Conservation (phyloP, 2,797 vertebrate species). For the Adrianichthys oophorus region DNA sequence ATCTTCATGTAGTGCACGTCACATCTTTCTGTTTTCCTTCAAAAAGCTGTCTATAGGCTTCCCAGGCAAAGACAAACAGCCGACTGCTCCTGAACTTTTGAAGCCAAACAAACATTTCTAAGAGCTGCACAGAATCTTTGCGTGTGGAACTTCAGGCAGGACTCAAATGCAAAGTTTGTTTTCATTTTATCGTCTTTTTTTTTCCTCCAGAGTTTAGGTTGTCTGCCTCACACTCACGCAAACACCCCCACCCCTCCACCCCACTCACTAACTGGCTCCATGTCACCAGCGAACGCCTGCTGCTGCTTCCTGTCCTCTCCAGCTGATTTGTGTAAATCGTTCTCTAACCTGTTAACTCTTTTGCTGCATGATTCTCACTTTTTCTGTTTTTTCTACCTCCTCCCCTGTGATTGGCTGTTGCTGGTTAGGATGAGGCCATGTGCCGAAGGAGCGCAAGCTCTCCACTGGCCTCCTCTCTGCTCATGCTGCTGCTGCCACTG, state of each 20-base stretch:
- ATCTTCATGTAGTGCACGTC: conserved; percentile 45
- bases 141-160: conserved; percentile 62
- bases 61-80: conserved; percentile 59
- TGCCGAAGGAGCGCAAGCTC: conserved; percentile 89
- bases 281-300: conserved; percentile 62
- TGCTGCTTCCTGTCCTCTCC: conserved; percentile 16
- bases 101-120: conserved; percentile 57
- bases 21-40: conserved; percentile 16
- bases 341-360: conserved; percentile 59
- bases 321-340: conserved; percentile 62
- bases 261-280: conserved; percentile 40
- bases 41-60: conserved; percentile 46
- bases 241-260: conserved; percentile 17
- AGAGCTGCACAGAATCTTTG: conserved; percentile 40
- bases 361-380: conserved; percentile 81
- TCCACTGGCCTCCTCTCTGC: conserved; percentile 88
- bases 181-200: conserved; percentile 55
- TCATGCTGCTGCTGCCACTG: conserved; percentile 96
- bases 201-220: conserved; percentile 33
- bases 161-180: conserved; percentile 60
- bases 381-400: conserved; percentile 79
- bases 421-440: conserved; percentile 93
- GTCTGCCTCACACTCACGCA: conserved; percentile 19
- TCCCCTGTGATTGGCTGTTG: conserved; percentile 77
- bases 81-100: conserved; percentile 26